Conservation (phyloP, 2,113 vertebrate species). For the Myodes glareolus region DNA sequence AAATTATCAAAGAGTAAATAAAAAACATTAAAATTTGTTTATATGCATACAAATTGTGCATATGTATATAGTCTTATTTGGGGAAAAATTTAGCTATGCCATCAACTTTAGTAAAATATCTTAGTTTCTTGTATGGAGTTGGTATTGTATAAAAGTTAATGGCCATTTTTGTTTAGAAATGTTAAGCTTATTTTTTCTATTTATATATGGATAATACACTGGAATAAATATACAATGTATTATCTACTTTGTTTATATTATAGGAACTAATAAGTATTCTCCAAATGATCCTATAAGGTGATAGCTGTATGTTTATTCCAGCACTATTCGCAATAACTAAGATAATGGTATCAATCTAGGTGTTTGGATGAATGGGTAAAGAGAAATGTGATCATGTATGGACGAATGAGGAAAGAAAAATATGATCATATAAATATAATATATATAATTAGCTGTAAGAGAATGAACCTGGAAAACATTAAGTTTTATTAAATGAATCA, state of each 20-base stretch:
- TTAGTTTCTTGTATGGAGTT: neutral
- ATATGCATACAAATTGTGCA: neutral
- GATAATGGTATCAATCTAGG: neutral
- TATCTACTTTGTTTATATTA: neutral
- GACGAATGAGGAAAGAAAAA: neutral
- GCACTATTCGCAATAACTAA: neutral
- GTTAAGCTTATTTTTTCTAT: neutral
- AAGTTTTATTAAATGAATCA: neutral
- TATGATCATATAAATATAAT: neutral
- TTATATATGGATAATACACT: neutral
- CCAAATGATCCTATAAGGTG: neutral
- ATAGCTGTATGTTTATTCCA: neutral
- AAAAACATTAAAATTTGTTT: neutral
- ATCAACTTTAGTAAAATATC: neutral
- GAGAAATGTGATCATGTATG: neutral
- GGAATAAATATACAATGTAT: neutral
- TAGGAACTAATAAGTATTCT: neutral
- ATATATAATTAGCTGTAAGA: neutral
- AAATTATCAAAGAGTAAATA: neutral
- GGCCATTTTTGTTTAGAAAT: neutral
- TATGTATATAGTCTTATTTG: neutral
- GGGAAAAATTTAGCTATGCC: neutral
- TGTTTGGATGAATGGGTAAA: neutral
- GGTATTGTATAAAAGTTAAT: neutral
- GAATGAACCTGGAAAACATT: neutral